Conservation (phyloP, 2,113 vertebrate species). For the Pygoscelis antarcticus region DNA sequence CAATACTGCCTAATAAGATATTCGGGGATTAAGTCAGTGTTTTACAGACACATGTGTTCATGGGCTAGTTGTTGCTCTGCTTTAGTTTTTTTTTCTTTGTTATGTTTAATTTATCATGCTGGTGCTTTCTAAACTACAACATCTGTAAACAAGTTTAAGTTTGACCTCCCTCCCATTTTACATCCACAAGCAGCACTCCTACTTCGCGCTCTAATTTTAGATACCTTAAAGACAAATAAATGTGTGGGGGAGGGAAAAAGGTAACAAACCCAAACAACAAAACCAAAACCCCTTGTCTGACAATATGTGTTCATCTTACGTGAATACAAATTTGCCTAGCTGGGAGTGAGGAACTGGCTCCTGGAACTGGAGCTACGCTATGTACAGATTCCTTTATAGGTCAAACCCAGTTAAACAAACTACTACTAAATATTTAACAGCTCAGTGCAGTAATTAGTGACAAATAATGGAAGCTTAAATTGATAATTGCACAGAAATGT, state of each 20-base stretch:
- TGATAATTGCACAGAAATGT: constrained; percentile 71
- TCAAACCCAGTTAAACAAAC: constrained; percentile 78
- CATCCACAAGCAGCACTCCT: constrained; percentile 54
- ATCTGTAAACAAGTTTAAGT: constrained; percentile 79
- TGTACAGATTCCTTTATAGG: constrained; percentile 61
- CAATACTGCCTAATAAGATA: constrained; percentile 68
- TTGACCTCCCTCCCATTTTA: constrained; percentile 71
- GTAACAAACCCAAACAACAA: background rate
- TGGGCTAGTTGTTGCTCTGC: constrained; percentile 68
- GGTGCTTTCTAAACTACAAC: constrained; percentile 71
- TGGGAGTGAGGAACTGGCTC: constrained; percentile 12
- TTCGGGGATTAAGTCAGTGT: constrained; percentile 74
- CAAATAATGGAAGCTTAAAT: constrained; percentile 75
- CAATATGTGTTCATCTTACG: constrained; percentile 41
- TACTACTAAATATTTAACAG: constrained; percentile 81
- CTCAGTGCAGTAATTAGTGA: constrained; percentile 70
- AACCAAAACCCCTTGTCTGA: constrained; percentile 8
- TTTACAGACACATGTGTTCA: constrained; percentile 69
- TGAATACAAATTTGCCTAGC: constrained; percentile 56
- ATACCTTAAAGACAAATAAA: constrained; percentile 73
- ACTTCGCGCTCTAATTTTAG: constrained; percentile 71
- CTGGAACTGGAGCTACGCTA: background rate
- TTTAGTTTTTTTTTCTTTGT: constrained; percentile 65
- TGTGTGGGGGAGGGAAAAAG: background rate
- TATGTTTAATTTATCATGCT: constrained; percentile 82